phyloP scores from a whole-genome alignment of 1,140 invertebrate species.

The Lamellibrachia luymesi region DNA sequence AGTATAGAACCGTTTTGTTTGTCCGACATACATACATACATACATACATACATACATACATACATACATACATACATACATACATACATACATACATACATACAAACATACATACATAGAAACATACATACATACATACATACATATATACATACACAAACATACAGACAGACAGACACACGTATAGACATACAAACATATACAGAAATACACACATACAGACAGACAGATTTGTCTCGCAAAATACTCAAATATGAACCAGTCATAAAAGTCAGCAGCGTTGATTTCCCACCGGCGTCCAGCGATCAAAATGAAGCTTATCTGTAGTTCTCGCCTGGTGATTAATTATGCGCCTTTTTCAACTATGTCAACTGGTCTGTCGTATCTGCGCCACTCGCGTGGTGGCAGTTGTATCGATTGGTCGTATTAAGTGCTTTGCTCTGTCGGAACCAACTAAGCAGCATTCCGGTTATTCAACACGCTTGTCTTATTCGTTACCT shows the following conservation, averaged over 20 bases:
- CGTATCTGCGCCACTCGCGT: not conserved
- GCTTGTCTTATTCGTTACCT: not conserved
- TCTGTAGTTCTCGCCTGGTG: not conserved
- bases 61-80: too few species aligned
- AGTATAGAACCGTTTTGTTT: too few species aligned
- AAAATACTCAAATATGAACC: not conserved
- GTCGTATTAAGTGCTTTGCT: not conserved
- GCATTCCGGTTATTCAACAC: not conserved
- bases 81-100: too few species aligned
- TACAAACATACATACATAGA: too few species aligned
- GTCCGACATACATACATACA: too few species aligned
- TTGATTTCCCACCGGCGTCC: not conserved
- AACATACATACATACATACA: too few species aligned
- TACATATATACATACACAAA: too few species aligned
- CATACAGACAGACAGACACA: too few species aligned
- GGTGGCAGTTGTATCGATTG: not conserved
- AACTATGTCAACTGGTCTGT: not conserved
- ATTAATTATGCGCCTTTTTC: not conserved
- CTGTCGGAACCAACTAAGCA: not conserved
- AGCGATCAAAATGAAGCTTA: not conserved
- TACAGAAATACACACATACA: not conserved
- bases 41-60: too few species aligned
- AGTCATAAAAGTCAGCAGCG: not conserved
- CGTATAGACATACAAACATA: too few species aligned
- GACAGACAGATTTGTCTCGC: not conserved